These are phyloP conservation scores for Serripes groenlandicus DNA, from an alignment of 2,888 invertebrate genomes.

Conservation along the genomic window DNA sequence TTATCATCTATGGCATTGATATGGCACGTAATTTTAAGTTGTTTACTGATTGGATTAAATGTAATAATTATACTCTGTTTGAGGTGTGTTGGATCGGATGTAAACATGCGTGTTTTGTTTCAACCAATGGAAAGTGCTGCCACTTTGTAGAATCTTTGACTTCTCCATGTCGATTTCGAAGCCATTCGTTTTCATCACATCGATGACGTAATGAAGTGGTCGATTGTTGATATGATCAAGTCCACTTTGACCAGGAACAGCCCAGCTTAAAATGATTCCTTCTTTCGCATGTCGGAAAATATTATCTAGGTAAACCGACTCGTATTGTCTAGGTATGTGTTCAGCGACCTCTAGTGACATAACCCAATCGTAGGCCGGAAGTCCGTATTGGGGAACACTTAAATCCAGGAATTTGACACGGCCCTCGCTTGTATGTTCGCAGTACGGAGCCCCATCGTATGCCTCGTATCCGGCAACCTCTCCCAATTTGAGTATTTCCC, in stretches of 20 bases:
- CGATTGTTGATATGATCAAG: constrained; percentile 49
- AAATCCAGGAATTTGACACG: constrained; percentile 68
- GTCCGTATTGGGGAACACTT: constrained; percentile 69
- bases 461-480: constrained; percentile 56
- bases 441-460: constrained; percentile 65
- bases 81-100: background rate
- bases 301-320: constrained; percentile 63
- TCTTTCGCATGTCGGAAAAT: constrained; percentile 62
- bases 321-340: constrained; percentile 64
- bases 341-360: constrained; percentile 70
- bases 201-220: constrained; percentile 40
- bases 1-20: too few species aligned
- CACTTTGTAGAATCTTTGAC: constrained; percentile 29
- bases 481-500: constrained; percentile 46
- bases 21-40: too few species aligned
- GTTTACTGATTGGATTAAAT: too few species aligned
- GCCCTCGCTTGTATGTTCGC: constrained; percentile 60
- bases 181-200: constrained; percentile 28
- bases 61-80: background rate
- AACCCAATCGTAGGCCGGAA: constrained; percentile 70
- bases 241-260: constrained; percentile 52
- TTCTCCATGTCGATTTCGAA: constrained; percentile 34
- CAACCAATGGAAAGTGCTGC: constrained; percentile 34
- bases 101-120: constrained; percentile 48
- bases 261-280: constrained; percentile 68